Percentiles rank a stretch among this genome's conserved stretches.
Conservation (phyloP, 2,797 vertebrate species). For the Pristis pectinata region DNA sequence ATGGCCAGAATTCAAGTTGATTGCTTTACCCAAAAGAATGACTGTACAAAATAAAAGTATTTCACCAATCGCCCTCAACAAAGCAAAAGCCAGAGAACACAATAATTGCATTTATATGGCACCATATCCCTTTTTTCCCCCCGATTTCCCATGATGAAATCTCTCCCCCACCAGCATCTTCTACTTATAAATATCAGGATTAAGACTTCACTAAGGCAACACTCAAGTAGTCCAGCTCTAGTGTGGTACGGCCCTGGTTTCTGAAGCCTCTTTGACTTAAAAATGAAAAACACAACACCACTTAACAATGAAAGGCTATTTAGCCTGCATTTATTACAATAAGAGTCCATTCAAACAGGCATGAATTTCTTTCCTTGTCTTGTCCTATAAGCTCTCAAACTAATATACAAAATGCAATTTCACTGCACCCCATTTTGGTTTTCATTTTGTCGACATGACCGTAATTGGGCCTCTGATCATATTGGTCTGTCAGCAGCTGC, state of each 20-base stretch:
- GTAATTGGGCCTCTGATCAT: background rate
- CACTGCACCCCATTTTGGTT: background rate
- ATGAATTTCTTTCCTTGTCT: background rate
- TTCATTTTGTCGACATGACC: background rate
- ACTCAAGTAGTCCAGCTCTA: background rate
- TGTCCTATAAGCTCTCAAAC: background rate
- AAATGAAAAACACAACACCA: slow-evolving; percentile 31
- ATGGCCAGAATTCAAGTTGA: background rate
- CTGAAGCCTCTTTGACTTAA: background rate
- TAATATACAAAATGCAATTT: slow-evolving; percentile 18
- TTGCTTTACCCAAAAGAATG: background rate
- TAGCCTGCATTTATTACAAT: slow-evolving; percentile 30
- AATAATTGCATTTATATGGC: background rate
- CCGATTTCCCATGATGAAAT: too few species aligned
- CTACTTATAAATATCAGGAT: background rate
- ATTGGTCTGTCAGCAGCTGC: background rate
- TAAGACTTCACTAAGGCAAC: background rate
- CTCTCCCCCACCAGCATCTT: too few species aligned
- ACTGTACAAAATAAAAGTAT: background rate
- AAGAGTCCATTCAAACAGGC: slow-evolving; percentile 28
- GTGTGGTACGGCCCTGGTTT: background rate
- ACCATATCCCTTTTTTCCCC: background rate
- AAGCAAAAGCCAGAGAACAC: background rate
- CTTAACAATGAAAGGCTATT: slow-evolving; percentile 25
- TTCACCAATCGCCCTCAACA: background rate